Evolutionary conservation across 2,888 invertebrate genomes (phyloP), one percentile per base, ranked within the genome.

Genomic region (Lydus trimaculatus): DNA sequence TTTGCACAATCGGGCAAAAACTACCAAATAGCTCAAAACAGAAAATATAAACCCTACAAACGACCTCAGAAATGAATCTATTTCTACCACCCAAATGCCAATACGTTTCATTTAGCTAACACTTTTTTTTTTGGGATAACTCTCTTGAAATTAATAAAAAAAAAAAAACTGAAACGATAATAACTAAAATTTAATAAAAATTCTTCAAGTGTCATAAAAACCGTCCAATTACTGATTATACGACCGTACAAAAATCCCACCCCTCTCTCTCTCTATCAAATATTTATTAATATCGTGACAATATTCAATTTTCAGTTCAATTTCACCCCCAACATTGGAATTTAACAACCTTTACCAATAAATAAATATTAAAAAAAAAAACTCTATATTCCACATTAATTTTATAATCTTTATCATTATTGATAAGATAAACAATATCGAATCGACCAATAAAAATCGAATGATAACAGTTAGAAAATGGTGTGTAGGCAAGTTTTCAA

Each of bases 131-230:
- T 33, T 28, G n/a, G n/a, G n/a, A n/a, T n/a, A n/a, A 33, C 8
- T 39, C 3, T 6, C n/a, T 2, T 15, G 15, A 43, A 43, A 43
- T 17, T 17, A 17, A 43, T 17, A n/a, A 43, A 43, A 43, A 43
- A 0, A 2, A 43, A 5, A 43, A 43, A n/a, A n/a, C 17, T 43
- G 43, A n/a, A 43, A 43, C 43, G 43, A 2, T 43, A 43, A 43
- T 43, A 43, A 43, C 43, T 43, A 7, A 43, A 43, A 17, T 48
- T 48, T 48, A 48, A 48, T 48, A 48, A 48, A 43, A 48, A 48
- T 48, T 48, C 48, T 48, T 48, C 48, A 48, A 48, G 48, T 48
- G 48, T 48, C 48, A 48, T 48, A 48, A 48, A 43, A 48, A 20
- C 20, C 48, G 48, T 48, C 20, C 48, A 20, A 48, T 48, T 48